Evolutionary conservation across 2,797 vertebrate species (phyloP), one percentile per base, ranked within the genome.

Genomic region (Sebastes variabilis): DNA sequence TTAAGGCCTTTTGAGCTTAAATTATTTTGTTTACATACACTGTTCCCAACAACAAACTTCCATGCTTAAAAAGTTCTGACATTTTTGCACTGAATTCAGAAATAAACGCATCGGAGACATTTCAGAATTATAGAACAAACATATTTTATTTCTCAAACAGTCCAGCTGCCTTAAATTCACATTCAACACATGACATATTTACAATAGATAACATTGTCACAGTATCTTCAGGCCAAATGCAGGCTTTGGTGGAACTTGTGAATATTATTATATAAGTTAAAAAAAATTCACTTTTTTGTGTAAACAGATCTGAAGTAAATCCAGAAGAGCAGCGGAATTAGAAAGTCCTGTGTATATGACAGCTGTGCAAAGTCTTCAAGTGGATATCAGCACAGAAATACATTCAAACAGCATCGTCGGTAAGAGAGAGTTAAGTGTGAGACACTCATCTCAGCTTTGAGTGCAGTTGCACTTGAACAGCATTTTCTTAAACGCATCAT

Each of bases 91-190:
- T 72, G 5, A 18, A 10, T 64, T 46, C 9, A 32, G 3, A 72
- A 59, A 61, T 4, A 76, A 68, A 58, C 1, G 1, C 11, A 56
- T 49, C 25, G 13, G 8, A 80, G 56, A 59, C 34, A 46, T 36
- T 69, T 55, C 6, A 73, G 5, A 64, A 56, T n/a, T 42, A 4
- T 67, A 80, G 1, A 77, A 80, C 10, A 79, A 75, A 80, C 14
- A 79, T 1, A 29, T 58, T 93, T 91, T 92, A 91, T 87, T 91
- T 49, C 25, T 68, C 1, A 3, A 67, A 81, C 89, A 93, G 86
- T 81, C 93, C 92, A 89, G 93, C 93, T 94, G 92, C 87, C 30
- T 55, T 70, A 70, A 74, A 71, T 71, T 87, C n/a, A 79, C 66
- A 84, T 65, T 79, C 25, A 84, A 29, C 62, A 69, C 20, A 27